Conservation (phyloP, 1,140 invertebrate genomes). For the Gryllus bimaculatus region DNA sequence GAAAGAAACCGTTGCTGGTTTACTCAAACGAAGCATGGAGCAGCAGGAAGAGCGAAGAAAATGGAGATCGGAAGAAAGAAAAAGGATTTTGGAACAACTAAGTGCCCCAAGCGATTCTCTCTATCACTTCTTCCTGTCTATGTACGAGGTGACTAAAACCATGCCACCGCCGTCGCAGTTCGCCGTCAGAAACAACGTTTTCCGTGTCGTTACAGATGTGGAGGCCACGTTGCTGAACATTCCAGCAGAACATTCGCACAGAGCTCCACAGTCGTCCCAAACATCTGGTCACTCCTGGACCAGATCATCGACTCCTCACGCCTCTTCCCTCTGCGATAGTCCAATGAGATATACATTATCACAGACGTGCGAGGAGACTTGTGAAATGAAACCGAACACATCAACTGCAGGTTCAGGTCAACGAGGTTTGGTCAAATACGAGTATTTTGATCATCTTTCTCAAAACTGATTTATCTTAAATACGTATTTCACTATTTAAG, state of each 20-base stretch:
- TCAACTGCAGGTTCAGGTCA: no score
- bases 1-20: background rate
- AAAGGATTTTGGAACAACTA: slow-evolving; percentile 8
- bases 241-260: background rate
- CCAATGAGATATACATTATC: no score
- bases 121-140: slow-evolving; percentile 18
- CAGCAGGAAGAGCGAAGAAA: background rate
- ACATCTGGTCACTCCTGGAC: no score
- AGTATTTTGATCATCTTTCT: no score
- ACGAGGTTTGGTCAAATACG: no score
- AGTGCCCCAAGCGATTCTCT: background rate
- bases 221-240: background rate
- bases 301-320: no score
- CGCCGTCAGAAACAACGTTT: slow-evolving; percentile 14
- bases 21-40: background rate
- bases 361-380: no score
- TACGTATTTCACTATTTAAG: no score
- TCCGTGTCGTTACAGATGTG: slow-evolving; percentile 11
- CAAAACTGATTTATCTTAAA: no score
- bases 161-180: slow-evolving; percentile 15
- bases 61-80: slow-evolving; percentile 12
- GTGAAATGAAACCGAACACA: no score
- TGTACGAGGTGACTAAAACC: slow-evolving; percentile 16
- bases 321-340: no score
- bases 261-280: no score